These are phyloP conservation scores for Menidia beryllina DNA, from an alignment of 2,113 vertebrate species.

Conservation along the genomic window DNA sequence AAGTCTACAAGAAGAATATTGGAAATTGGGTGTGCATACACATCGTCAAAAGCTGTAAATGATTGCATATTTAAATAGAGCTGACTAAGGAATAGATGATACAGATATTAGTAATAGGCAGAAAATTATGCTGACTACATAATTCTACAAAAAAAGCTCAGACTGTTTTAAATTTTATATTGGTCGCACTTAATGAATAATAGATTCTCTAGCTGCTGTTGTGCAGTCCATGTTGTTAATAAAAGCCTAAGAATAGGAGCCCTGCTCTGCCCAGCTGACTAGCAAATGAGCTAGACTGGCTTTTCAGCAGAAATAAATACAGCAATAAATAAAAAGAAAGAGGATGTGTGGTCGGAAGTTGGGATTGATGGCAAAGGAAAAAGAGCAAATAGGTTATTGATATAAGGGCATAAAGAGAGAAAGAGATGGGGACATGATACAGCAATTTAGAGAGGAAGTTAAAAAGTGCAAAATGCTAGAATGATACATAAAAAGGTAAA, in stretches of 20 bases:
- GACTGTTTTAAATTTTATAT: conserved; percentile 99
- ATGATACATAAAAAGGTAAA: no score
- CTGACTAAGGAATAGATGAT: conserved; percentile 99
- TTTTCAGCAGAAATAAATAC: conserved; percentile 85
- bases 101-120: conserved; percentile 99
- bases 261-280: conserved; percentile 84
- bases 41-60: conserved; percentile 99
- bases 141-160: conserved; percentile 92
- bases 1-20: conserved; percentile 99
- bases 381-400: conserved; percentile 36
- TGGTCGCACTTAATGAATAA: conserved; percentile 99
- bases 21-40: conserved; percentile 95
- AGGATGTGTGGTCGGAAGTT: conserved; percentile 6
- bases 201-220: conserved; percentile 98
- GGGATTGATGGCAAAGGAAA: conserved; percentile 39
- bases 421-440: background rate
- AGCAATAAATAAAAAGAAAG: conserved; percentile 77
- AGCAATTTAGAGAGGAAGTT: background rate
- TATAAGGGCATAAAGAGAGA: background rate
- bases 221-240: conserved; percentile 91
- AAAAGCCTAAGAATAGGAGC: conserved; percentile 82
- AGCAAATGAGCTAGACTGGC: conserved; percentile 84
- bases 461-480: no score
- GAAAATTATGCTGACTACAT: conserved; percentile 99
- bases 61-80: conserved; percentile 99